Percentiles rank a stretch among this genome's conserved stretches.
Conservation (phyloP, 35 echinoderm and acorn worm species). For the Diadema setosum region DNA sequence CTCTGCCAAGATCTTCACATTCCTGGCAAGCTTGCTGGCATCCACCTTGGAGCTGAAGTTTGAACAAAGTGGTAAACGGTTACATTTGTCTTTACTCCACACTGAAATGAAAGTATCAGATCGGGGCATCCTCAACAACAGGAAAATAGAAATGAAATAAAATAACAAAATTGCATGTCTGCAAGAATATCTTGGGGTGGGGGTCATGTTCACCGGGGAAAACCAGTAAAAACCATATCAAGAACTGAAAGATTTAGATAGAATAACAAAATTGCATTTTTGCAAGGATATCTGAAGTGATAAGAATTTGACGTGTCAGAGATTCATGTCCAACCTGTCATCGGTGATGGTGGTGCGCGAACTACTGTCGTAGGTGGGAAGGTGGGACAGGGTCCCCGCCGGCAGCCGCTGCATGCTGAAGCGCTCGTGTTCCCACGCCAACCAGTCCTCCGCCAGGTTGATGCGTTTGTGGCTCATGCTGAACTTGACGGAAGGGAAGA, state of each 20-base stretch:
- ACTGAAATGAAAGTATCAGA: no score
- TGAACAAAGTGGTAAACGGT: no score
- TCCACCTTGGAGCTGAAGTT: conserved; percentile 78
- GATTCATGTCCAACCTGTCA: conserved; percentile 63
- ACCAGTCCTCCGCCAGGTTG: conserved; percentile 90
- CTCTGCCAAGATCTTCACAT: conserved; percentile 90
- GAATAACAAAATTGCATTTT: no score
- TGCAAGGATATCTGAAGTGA: not conserved
- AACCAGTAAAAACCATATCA: no score
- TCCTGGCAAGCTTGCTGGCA: conserved; percentile 47
- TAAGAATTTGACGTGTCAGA: not conserved
- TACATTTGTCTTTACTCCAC: no score
- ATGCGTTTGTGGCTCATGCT: conserved; percentile 98
- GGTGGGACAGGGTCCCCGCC: conserved; percentile 77
- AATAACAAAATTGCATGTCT: no score
- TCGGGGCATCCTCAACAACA: no score
- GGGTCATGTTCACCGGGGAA: no score
- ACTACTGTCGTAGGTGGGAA: conserved; percentile 49
- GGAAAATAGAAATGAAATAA: not conserved
- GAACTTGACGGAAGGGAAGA: conserved; percentile 85
- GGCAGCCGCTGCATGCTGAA: conserved; percentile 88
- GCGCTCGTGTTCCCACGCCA: conserved; percentile 96
- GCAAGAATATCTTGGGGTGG: no score
- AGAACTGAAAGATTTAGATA: no score
- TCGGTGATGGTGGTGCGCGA: conserved; percentile 53